phyloP scores from a whole-genome alignment of 2,113 vertebrate genomes.

The Erinaceus europaeus region DNA sequence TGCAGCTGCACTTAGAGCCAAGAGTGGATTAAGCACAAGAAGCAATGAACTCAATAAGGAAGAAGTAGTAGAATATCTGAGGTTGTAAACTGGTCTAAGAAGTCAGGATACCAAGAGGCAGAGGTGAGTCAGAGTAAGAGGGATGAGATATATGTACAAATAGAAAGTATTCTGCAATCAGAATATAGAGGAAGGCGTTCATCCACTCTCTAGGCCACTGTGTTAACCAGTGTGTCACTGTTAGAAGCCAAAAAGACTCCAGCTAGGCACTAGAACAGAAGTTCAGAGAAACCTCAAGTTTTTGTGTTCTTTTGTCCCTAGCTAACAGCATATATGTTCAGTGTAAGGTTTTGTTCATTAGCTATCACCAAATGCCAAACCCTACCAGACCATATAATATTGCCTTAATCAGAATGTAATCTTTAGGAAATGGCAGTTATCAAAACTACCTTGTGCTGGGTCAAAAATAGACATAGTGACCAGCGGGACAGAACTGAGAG shows the following conservation, averaged over 20 bases:
- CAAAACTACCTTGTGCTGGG: too few species aligned
- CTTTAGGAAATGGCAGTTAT: not conserved
- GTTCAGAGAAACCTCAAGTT: not conserved
- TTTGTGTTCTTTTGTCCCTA: not conserved
- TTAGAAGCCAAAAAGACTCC: too few species aligned
- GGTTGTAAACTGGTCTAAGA: not conserved
- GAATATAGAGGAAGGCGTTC: not conserved
- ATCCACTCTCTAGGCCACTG: not conserved
- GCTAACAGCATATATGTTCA: too few species aligned
- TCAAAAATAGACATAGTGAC: too few species aligned
- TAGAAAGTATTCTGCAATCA: not conserved
- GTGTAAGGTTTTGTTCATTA: not conserved
- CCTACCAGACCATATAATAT: not conserved
- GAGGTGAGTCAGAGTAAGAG: not conserved
- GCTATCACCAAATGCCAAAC: not conserved
- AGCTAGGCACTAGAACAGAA: not conserved
- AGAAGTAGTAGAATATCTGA: accelerated
- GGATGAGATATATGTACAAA: accelerated
- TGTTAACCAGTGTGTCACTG: not conserved
- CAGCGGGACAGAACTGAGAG: too few species aligned
- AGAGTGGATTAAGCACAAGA: not conserved
- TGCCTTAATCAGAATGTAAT: not conserved
- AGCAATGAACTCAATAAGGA: not conserved
- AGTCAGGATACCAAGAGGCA: too few species aligned
- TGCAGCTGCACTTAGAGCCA: too few species aligned